Conservation (phyloP, 2,113 vertebrate species). For the Eleginops maclovinus region DNA sequence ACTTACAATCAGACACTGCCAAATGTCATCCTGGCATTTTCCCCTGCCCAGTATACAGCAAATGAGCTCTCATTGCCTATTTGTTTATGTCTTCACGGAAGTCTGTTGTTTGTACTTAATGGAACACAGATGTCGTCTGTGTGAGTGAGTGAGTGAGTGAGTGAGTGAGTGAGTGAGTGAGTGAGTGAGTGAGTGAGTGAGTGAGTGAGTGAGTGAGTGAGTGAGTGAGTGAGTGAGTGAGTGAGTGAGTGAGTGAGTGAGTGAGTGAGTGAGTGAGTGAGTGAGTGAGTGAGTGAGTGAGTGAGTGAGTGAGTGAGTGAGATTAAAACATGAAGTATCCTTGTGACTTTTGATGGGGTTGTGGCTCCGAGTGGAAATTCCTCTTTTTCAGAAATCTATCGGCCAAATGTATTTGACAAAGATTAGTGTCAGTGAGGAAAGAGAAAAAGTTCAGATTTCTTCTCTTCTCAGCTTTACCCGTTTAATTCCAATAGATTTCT, state of each 20-base stretch:
- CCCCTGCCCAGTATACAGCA: conserved; percentile 64
- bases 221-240: too few relatives aligned
- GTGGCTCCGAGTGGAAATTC: not conserved
- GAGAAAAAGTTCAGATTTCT: conserved; percentile 37
- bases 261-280: too few relatives aligned
- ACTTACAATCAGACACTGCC: conserved; percentile 26
- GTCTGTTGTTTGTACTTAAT: conserved; percentile 46
- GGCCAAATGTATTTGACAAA: conserved; percentile 6
- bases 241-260: too few relatives aligned
- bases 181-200: not conserved
- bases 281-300: too few relatives aligned
- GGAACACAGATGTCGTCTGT: conserved; percentile 27
- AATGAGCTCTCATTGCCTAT: conserved; percentile 76
- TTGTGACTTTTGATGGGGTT: not conserved
- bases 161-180: conserved; percentile 17
- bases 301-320: too few relatives aligned
- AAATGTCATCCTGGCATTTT: conserved; percentile 53
- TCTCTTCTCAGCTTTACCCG: conserved; percentile 36
- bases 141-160: conserved; percentile 15
- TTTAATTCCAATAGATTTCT: conserved; percentile 69
- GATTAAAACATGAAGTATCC: too few relatives aligned
- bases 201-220: too few relatives aligned
- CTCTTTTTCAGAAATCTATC: conserved; percentile 14
- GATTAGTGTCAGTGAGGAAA: conserved; percentile 28
- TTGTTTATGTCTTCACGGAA: conserved; percentile 66